Percentiles rank a stretch among this genome's conserved stretches.
phyloP scores from a whole-genome alignment of 2,797 vertebrate genomes.

The Rhinella marina region DNA sequence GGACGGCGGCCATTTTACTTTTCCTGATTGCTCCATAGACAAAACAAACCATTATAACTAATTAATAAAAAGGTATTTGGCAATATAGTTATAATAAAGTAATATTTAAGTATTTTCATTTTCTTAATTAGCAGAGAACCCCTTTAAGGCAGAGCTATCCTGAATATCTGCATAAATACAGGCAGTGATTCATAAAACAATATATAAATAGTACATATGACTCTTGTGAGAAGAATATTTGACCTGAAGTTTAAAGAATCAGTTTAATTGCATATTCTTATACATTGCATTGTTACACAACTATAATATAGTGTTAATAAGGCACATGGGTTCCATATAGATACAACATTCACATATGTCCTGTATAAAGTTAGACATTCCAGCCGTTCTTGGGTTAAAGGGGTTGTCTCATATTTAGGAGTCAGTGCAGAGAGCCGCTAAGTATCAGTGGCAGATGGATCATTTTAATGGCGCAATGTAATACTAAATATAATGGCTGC shows the following conservation, averaged over 20 bases:
- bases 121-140: no score
- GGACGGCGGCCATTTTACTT: no score
- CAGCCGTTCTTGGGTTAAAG: neutral
- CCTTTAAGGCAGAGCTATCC: neutral
- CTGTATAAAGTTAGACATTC: neutral
- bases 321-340: neutral
- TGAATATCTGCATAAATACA: neutral
- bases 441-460: no score
- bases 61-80: no score
- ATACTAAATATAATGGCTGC: neutral
- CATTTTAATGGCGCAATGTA: no score
- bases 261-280: neutral
- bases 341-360: neutral
- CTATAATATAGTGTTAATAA: neutral
- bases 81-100: no score
- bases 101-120: no score
- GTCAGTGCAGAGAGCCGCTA: no score
- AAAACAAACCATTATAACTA: no score
- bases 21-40: no score
- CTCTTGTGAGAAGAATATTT: neutral
- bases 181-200: neutral
- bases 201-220: neutral
- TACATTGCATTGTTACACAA: neutral
- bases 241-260: conserved; percentile 1
- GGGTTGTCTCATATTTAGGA: neutral